Percentiles rank a stretch among this genome's conserved stretches.
Conservation (phyloP, 2,888 invertebrate genomes). For the Epistrophe grossulariae region DNA sequence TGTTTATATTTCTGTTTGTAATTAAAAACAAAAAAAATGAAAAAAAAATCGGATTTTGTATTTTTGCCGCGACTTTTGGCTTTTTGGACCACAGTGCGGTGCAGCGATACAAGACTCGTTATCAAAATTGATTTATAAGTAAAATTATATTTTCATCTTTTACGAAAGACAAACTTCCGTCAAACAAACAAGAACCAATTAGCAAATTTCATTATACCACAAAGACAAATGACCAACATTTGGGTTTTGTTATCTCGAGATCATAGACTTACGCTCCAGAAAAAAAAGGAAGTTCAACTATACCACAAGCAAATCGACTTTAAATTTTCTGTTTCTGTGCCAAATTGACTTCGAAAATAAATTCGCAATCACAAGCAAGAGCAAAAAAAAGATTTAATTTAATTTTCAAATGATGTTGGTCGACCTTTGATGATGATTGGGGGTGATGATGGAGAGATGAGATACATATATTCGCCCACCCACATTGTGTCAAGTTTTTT, state of each 20-base stretch:
- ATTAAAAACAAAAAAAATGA: no score
- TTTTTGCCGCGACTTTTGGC: no score
- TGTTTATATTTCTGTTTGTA: no score
- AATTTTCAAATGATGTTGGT: conserved; percentile 22
- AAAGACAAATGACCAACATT: conserved; percentile 55
- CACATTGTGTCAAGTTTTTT: not conserved
- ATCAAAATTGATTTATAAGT: conserved; percentile 32
- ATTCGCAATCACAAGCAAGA: conserved; percentile 4
- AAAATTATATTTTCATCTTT: not conserved
- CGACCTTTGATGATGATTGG: conserved; percentile 16
- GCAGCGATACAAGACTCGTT: conserved; percentile 22
- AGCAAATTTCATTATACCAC: conserved; percentile 51
- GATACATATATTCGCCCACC: not conserved
- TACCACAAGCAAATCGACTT: conserved; percentile 51
- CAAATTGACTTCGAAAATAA: conserved; percentile 28
- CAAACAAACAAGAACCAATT: conserved; percentile 29
- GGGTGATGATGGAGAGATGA: not conserved
- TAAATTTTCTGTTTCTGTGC: conserved; percentile 38
- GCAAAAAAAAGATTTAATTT: conserved; percentile 47
- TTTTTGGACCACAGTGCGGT: no score
- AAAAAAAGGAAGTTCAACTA: conserved; percentile 27
- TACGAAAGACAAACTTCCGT: conserved; percentile 1
- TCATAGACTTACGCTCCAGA: conserved; percentile 23
- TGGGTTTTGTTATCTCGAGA: conserved; percentile 47
- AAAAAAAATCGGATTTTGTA: no score